Evolutionary conservation across 1,140 invertebrate genomes (phyloP).

Genomic region (Tyrophagus putrescentiae): DNA sequence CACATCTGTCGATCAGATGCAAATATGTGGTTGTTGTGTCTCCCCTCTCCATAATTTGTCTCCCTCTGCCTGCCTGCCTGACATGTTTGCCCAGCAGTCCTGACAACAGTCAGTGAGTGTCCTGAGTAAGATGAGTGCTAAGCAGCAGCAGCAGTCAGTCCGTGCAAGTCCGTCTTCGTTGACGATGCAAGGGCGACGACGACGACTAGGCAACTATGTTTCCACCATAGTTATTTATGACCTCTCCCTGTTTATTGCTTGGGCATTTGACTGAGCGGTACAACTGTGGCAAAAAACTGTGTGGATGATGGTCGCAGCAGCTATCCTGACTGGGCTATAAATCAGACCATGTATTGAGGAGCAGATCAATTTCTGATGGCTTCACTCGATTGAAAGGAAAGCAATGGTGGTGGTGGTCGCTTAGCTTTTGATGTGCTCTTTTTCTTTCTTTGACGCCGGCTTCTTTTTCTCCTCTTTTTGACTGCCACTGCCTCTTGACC

Average conservation of each 20-base stretch:
- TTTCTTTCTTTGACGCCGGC: too few species aligned
- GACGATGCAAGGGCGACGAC: too few species aligned
- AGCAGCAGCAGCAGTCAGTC: too few species aligned
- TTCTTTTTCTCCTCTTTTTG: too few species aligned
- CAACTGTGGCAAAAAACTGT: background rate
- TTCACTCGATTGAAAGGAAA: too few species aligned
- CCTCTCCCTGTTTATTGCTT: background rate
- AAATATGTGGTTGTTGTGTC: conserved; percentile 1
- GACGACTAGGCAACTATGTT: too few species aligned
- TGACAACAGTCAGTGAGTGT: too few species aligned
- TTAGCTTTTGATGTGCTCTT: too few species aligned
- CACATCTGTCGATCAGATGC: conserved; percentile 14
- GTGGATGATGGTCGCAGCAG: background rate
- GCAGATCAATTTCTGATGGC: conserved; percentile 3
- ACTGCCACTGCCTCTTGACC: too few species aligned
- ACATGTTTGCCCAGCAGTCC: too few species aligned
- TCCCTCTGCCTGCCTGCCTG: background rate
- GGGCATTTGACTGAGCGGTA: background rate
- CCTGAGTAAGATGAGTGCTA: too few species aligned
- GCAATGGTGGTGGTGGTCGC: background rate
- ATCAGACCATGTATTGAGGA: background rate
- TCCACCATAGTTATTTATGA: background rate
- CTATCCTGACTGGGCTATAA: background rate
- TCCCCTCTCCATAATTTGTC: background rate
- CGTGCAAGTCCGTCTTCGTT: too few species aligned